A percentile compares a stretch with the other conserved stretches of the same genome.
Evolutionary conservation across 1,140 invertebrate genomes (phyloP).

Genomic region (Papilio aristodemus): DNA sequence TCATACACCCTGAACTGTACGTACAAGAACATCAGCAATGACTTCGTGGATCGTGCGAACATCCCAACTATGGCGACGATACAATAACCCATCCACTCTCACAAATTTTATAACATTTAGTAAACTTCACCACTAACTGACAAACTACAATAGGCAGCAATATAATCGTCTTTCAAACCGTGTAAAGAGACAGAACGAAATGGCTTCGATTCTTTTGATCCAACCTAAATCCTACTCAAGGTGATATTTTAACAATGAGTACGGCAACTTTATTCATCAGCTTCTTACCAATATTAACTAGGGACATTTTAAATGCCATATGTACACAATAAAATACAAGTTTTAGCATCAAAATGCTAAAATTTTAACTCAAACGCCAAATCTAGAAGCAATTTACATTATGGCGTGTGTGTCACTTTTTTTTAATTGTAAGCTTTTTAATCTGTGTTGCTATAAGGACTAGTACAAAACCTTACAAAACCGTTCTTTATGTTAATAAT

Average conservation of each 20-base stretch:
- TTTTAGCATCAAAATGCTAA: conserved; percentile 72
- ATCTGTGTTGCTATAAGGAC: conserved; percentile 42
- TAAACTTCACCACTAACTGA: conserved; percentile 31
- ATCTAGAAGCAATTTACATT: conserved; percentile 79
- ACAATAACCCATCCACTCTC: conserved; percentile 42
- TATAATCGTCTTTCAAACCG: conserved; percentile 47
- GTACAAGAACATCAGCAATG: conserved; percentile 67
- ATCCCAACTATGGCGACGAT: conserved; percentile 70
- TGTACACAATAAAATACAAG: conserved; percentile 59
- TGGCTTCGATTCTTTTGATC: conserved; percentile 73
- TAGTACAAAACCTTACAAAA: conserved; percentile 2
- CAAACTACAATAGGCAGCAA: conserved; percentile 35
- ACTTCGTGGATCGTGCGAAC: conserved; percentile 64
- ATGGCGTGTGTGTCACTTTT: conserved; percentile 80
- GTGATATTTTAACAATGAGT: conserved; percentile 45
- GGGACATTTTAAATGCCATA: conserved; percentile 76
- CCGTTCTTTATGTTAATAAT: not conserved
- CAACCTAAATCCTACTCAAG: conserved; percentile 68
- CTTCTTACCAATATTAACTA: conserved; percentile 73
- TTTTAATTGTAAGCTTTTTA: conserved; percentile 66
- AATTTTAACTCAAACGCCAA: conserved; percentile 78
- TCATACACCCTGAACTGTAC: conserved; percentile 64
- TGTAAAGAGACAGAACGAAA: conserved; percentile 64
- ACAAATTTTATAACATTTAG: conserved; percentile 47
- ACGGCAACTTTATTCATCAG: conserved; percentile 42